A percentile compares a stretch with the other conserved stretches of the same genome.
phyloP scores from a whole-genome alignment of 2,797 vertebrate species.

The Paratrypauchen microcephalus region DNA sequence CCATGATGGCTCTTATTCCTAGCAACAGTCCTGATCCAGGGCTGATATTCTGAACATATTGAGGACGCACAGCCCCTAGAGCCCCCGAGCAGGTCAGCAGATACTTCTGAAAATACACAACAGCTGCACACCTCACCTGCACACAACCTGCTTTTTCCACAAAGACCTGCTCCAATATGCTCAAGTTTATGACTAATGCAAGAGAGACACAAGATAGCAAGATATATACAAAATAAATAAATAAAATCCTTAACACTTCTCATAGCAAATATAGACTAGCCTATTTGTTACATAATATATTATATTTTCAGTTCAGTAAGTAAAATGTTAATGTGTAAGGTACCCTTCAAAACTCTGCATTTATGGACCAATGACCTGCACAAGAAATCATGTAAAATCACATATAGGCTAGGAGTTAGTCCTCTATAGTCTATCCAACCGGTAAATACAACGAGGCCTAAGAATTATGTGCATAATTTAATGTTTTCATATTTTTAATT shows the following conservation, averaged over 20 bases:
- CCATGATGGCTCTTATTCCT: background rate
- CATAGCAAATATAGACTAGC: background rate
- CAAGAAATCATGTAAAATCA: background rate
- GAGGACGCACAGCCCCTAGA: background rate
- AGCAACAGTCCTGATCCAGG: background rate
- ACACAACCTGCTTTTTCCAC: background rate
- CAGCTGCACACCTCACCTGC: conserved; percentile 8
- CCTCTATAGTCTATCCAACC: background rate
- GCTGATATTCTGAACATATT: background rate
- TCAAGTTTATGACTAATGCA: background rate
- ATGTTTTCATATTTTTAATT: no score
- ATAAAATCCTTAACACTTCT: background rate
- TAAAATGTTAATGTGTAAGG: background rate
- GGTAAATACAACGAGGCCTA: background rate
- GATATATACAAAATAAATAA: background rate
- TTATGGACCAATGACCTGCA: background rate
- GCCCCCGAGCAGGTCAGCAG: background rate
- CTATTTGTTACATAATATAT: background rate
- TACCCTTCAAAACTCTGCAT: background rate
- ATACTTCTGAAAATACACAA: conserved; percentile 5
- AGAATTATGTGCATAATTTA: background rate
- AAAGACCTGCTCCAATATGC: background rate
- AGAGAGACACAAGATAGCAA: background rate
- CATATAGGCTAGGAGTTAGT: background rate
- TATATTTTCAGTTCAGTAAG: background rate